Evolutionary conservation across 2,797 vertebrate species (phyloP).

Genomic region (Babyrousa celebensis): DNA sequence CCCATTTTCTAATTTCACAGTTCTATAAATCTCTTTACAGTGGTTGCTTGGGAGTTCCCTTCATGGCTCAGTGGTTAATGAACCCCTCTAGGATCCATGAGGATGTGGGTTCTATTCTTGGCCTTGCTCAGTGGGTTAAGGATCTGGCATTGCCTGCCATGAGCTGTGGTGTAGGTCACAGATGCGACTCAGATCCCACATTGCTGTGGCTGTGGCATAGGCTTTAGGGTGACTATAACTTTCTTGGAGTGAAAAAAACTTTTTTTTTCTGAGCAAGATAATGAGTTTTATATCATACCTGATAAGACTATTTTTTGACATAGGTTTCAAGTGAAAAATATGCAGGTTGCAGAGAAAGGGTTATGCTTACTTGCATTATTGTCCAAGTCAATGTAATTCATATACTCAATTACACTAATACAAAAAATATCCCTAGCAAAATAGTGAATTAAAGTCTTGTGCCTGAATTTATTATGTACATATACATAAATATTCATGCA

Average conservation of each 20-base stretch:
- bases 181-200: no score
- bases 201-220: no score
- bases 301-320: background rate
- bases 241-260: background rate
- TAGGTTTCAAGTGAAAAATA: background rate
- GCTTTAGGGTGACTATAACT: conserved; percentile 1
- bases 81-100: no score
- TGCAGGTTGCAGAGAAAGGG: background rate
- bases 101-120: no score
- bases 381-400: background rate
- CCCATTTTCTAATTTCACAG: background rate
- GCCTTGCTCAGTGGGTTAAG: no score
- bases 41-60: background rate
- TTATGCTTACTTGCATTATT: background rate
- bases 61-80: no score
- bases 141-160: no score
- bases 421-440: background rate
- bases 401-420: background rate
- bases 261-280: background rate
- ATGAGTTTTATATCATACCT: background rate
- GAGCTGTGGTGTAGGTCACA: no score
- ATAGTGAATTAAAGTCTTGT: background rate
- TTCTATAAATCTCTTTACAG: background rate
- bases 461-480: background rate
- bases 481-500: background rate